A percentile compares a stretch with the other conserved stretches of the same genome.
phyloP scores from a whole-genome alignment of 2,113 vertebrate species.

The Coturnix japonica region DNA sequence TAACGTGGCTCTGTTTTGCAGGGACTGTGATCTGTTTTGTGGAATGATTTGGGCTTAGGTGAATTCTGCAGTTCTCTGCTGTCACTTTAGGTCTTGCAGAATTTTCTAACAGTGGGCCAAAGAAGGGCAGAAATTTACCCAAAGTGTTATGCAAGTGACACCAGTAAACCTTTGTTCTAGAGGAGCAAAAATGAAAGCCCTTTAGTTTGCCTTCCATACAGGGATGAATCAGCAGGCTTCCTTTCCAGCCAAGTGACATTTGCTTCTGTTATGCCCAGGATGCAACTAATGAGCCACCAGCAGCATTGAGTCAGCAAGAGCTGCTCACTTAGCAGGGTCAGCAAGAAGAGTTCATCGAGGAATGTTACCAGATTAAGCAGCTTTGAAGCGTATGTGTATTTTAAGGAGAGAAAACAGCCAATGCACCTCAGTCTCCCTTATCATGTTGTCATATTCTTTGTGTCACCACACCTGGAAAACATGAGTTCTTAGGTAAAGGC shows the following conservation, averaged over 20 bases:
- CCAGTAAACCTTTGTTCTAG: background rate
- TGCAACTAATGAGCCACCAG: conserved; percentile 54
- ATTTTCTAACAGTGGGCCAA: background rate
- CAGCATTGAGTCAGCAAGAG: conserved; percentile 57
- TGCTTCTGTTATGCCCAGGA: conserved; percentile 29
- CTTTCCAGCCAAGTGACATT: conserved; percentile 39
- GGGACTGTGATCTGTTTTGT: background rate
- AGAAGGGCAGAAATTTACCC: background rate
- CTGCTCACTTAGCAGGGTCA: conserved; percentile 55
- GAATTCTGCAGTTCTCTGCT: background rate
- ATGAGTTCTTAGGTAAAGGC: background rate
- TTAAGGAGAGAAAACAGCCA: background rate
- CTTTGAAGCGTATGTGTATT: background rate
- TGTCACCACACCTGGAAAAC: background rate
- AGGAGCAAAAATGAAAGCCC: conserved; percentile 1
- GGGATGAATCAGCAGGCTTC: conserved; percentile 52
- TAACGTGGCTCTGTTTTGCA: background rate
- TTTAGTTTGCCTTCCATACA: conserved; percentile 1
- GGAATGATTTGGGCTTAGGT: background rate
- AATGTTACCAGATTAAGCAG: conserved; percentile 4
- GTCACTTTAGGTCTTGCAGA: background rate
- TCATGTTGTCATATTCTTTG: background rate
- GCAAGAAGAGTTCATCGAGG: conserved; percentile 41
- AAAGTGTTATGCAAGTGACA: background rate
- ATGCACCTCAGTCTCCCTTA: background rate